phyloP scores from a whole-genome alignment of 2,113 vertebrate genomes.

The Centropristis striata region DNA sequence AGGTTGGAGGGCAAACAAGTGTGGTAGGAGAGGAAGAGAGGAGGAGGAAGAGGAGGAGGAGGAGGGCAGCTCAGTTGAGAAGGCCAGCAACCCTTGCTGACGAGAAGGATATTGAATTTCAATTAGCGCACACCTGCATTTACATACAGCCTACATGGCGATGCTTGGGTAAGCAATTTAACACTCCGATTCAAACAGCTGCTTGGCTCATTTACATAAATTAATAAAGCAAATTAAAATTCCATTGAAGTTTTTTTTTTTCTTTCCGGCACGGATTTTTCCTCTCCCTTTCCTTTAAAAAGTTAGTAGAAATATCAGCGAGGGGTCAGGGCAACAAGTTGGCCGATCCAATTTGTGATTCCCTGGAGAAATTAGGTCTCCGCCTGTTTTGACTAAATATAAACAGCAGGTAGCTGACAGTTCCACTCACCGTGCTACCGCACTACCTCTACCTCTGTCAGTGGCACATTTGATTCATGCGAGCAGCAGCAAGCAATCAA shows the following conservation, averaged over 20 bases:
- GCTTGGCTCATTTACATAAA: slow-evolving; percentile 80
- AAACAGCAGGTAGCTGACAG: slow-evolving; percentile 75
- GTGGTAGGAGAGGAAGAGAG: slow-evolving; percentile 48
- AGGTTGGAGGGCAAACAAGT: slow-evolving; percentile 73
- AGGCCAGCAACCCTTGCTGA: slow-evolving; percentile 73
- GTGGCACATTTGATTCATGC: slow-evolving; percentile 61
- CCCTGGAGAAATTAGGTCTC: slow-evolving; percentile 73
- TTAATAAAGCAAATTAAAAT: slow-evolving; percentile 81
- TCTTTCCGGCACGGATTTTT: slow-evolving; percentile 32
- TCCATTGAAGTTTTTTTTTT: slow-evolving; percentile 69
- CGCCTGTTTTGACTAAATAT: slow-evolving; percentile 71
- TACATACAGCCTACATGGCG: slow-evolving; percentile 81
- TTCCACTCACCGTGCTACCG: slow-evolving; percentile 48
- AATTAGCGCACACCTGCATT: slow-evolving; percentile 80
- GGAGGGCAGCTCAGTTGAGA: slow-evolving; percentile 52
- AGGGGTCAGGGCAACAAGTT: slow-evolving; percentile 71
- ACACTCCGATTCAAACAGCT: slow-evolving; percentile 80
- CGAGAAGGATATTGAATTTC: slow-evolving; percentile 84
- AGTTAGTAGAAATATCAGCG: slow-evolving; percentile 63
- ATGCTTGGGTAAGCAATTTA: slow-evolving; percentile 82
- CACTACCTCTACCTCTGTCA: slow-evolving; percentile 45
- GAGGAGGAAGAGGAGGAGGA: slow-evolving; percentile 22
- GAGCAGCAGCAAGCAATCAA: slow-evolving; percentile 54
- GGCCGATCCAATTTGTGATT: slow-evolving; percentile 68
- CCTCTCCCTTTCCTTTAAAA: slow-evolving; percentile 41